A percentile compares a stretch with the other conserved stretches of the same genome.
Conservation (phyloP, 1,140 invertebrate species). For the Drosophila truncata region DNA sequence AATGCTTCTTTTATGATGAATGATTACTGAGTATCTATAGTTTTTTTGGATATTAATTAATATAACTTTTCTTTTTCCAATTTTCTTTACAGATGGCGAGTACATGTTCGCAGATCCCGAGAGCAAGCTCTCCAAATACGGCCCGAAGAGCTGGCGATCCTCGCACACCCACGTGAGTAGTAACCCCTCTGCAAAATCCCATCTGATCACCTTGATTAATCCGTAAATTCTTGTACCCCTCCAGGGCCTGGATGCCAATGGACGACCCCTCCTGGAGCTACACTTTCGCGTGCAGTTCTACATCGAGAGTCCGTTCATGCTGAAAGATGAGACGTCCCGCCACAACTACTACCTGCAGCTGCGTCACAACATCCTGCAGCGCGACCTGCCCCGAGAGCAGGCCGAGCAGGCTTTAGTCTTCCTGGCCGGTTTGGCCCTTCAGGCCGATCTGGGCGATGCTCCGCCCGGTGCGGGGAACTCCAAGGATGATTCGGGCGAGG, state of each 20-base stretch:
- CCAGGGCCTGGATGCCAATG: slow-evolving; percentile 95
- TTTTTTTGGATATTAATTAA: too few relatives aligned
- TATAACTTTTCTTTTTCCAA: neutral
- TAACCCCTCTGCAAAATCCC: neutral
- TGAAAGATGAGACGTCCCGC: slow-evolving; percentile 95
- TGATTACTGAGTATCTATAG: neutral
- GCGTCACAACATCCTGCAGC: slow-evolving; percentile 93
- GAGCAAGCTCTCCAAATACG: slow-evolving; percentile 97
- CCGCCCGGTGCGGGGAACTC: slow-evolving; percentile 58
- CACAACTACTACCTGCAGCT: slow-evolving; percentile 98
- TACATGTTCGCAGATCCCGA: slow-evolving; percentile 97
- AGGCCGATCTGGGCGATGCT: slow-evolving; percentile 95
- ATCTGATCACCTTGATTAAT: neutral
- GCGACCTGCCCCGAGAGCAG: slow-evolving; percentile 89
- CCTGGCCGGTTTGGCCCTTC: slow-evolving; percentile 94
- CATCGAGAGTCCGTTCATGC: slow-evolving; percentile 93
- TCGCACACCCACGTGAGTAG: slow-evolving; percentile 96
- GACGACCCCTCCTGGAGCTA: slow-evolving; percentile 94
- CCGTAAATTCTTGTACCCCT: neutral
- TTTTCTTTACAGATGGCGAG: slow-evolving; percentile 93
- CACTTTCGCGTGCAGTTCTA: slow-evolving; percentile 98
- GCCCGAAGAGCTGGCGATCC: slow-evolving; percentile 97
- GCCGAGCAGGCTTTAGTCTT: slow-evolving; percentile 91
- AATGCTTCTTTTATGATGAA: slow-evolving; percentile 1
- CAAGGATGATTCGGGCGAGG: slow-evolving; percentile 35